Conservation (phyloP, 2,888 invertebrate genomes). For the Gymnosoma rotundatum region DNA sequence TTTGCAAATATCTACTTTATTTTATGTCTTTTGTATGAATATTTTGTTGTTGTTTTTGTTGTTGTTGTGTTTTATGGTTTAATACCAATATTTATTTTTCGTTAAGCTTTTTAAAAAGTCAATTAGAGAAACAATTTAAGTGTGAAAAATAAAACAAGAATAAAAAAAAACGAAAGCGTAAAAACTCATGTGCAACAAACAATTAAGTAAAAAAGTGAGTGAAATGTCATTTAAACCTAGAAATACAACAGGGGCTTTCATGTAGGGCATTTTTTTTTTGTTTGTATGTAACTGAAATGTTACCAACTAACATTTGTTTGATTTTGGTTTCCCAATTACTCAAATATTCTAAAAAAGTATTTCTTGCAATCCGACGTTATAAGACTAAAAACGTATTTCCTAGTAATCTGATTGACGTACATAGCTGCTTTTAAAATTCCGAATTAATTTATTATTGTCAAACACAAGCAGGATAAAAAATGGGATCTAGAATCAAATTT, state of each 20-base stretch:
- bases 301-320: too few relatives aligned
- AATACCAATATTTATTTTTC: constrained; percentile 60
- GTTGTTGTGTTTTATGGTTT: constrained; percentile 57
- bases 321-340: too few relatives aligned
- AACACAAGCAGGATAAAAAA: too few relatives aligned
- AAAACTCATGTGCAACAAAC: constrained; percentile 30
- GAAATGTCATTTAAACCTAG: constrained; percentile 46
- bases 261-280: too few relatives aligned
- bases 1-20: constrained; percentile 39
- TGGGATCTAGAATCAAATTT: too few relatives aligned
- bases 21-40: constrained; percentile 19
- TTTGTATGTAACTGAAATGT: too few relatives aligned
- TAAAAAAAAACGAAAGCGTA: constrained; percentile 22
- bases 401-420: too few relatives aligned
- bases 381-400: too few relatives aligned
- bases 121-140: constrained; percentile 67
- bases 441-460: too few relatives aligned
- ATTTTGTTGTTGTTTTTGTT: background rate
- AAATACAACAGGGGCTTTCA: background rate
- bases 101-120: constrained; percentile 69
- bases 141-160: constrained; percentile 62
- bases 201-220: constrained; percentile 45
- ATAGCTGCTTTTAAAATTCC: too few relatives aligned
- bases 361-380: too few relatives aligned
- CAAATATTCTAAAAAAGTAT: too few relatives aligned